Evolutionary conservation across 2,113 vertebrate species (phyloP).

Genomic region (Oreochromis tanganicae): DNA sequence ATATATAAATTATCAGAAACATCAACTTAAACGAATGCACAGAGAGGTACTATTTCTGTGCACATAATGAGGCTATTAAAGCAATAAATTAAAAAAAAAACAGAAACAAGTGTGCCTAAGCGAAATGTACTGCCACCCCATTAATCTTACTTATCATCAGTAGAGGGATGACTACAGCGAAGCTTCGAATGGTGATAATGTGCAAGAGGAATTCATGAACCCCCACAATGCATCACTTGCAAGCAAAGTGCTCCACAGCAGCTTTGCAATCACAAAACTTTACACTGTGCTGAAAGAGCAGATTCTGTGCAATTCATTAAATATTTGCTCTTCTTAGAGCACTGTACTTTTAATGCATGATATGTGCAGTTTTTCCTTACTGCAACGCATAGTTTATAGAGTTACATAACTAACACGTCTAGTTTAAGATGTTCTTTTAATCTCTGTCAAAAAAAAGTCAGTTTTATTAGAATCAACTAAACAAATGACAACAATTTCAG

Average conservation of each 20-base stretch:
- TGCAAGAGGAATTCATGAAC: background rate
- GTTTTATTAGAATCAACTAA: background rate
- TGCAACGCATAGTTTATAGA: background rate
- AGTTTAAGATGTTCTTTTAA: background rate
- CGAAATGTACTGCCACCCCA: background rate
- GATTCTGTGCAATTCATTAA: conserved; percentile 16
- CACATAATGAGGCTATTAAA: background rate
- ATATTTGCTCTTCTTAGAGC: background rate
- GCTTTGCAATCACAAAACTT: conserved; percentile 5
- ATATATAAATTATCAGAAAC: conserved; percentile 13
- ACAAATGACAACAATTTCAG: background rate
- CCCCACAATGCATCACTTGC: conserved; percentile 14
- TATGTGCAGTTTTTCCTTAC: background rate
- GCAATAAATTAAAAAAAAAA: background rate
- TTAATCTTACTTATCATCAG: conserved; percentile 45
- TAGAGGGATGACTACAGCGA: background rate
- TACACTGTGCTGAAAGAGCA: conserved; percentile 30
- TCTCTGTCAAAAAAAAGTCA: background rate
- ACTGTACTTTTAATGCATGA: background rate
- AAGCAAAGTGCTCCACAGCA: conserved; percentile 14
- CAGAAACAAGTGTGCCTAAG: conserved; percentile 18
- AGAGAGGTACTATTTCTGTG: background rate
- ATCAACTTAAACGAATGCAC: background rate
- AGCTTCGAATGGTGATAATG: background rate
- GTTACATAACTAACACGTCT: background rate